These are phyloP conservation scores for Actenoides hombroni DNA, from an alignment of 2,113 vertebrate species.

Conservation along the genomic window DNA sequence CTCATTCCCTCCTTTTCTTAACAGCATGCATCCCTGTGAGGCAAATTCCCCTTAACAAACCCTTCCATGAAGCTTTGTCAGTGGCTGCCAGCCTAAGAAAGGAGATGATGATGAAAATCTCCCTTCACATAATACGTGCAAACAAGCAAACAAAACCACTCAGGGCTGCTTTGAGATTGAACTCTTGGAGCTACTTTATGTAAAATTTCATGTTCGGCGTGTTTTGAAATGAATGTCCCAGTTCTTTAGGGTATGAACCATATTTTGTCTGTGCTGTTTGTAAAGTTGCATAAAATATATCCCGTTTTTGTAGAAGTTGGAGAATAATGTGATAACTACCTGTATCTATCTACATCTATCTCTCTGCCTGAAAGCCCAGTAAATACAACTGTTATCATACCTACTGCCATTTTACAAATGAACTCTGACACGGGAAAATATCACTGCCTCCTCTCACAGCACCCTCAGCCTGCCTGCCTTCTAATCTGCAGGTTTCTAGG, in stretches of 20 bases:
- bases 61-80: not conserved
- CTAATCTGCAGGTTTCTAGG: not conserved
- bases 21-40: not conserved
- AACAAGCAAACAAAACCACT: slow-evolving; percentile 24
- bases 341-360: slow-evolving; percentile 6
- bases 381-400: slow-evolving; percentile 33
- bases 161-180: slow-evolving; percentile 4
- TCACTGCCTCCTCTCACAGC: not conserved
- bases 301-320: not conserved
- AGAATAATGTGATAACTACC: slow-evolving; percentile 24
- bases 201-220: not conserved
- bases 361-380: slow-evolving; percentile 32
- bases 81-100: slow-evolving; percentile 2
- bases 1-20: slow-evolving; percentile 2
- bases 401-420: slow-evolving; percentile 22
- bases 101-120: not conserved
- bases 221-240: not conserved
- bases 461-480: not conserved
- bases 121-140: not conserved
- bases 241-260: not conserved
- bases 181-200: not conserved
- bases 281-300: not conserved
- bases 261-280: not conserved
- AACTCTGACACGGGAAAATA: slow-evolving; percentile 29
- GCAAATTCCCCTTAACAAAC: slow-evolving; percentile 17